Evolutionary conservation across 2,888 invertebrate species (phyloP).

Genomic region (Heliothis peltigera): DNA sequence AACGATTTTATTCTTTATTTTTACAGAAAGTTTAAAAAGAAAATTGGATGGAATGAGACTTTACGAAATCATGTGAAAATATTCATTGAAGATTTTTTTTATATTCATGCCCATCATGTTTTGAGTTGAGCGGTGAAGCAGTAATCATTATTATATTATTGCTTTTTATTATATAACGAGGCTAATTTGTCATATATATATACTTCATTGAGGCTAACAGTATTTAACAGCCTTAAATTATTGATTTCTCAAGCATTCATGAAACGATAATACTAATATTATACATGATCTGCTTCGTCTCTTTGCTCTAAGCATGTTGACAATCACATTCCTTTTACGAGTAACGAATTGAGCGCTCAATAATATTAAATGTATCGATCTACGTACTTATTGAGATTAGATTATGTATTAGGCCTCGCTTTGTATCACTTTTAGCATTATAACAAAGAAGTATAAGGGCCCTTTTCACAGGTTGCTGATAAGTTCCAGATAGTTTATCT

Average conservation of each 20-base stretch:
- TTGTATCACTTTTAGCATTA: slow-evolving; percentile 28
- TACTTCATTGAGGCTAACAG: not conserved
- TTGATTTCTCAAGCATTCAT: slow-evolving; percentile 1
- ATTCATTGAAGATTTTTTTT: slow-evolving; percentile 38
- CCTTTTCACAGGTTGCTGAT: too few relatives aligned
- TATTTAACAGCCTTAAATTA: slow-evolving; percentile 1
- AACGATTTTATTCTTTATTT: slow-evolving; percentile 46
- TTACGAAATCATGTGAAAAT: slow-evolving; percentile 58
- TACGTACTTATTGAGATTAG: slow-evolving; percentile 75
- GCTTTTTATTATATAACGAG: slow-evolving; percentile 27
- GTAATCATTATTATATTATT: not conserved
- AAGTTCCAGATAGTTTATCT: too few relatives aligned
- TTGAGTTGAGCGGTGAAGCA: slow-evolving; percentile 2
- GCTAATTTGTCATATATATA: slow-evolving; percentile 18
- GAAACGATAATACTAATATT: not conserved
- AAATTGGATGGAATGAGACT: slow-evolving; percentile 50
- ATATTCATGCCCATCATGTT: slow-evolving; percentile 21
- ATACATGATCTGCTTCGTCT: not conserved
- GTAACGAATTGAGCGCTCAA: slow-evolving; percentile 60
- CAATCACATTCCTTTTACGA: slow-evolving; percentile 66
- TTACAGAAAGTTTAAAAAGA: slow-evolving; percentile 52
- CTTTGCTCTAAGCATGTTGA: slow-evolving; percentile 15
- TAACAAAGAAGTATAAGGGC: not conserved
- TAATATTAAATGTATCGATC: slow-evolving; percentile 41
- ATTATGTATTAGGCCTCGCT: slow-evolving; percentile 31